phyloP scores from a whole-genome alignment of 2,113 vertebrate species.

The Rhea pennata region DNA sequence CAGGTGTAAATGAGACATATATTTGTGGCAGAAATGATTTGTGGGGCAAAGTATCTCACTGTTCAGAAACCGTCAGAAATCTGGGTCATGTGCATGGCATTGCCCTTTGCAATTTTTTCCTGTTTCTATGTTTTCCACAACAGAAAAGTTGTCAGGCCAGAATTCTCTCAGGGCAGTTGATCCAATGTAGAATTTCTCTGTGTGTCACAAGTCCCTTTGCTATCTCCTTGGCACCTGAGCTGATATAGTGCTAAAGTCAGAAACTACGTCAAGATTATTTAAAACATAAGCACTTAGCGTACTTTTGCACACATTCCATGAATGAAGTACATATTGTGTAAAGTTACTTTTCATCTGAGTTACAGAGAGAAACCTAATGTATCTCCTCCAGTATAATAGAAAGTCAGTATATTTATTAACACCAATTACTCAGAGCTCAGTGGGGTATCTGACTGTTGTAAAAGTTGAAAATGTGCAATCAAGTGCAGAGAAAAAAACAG shows the following conservation, averaged over 20 bases:
- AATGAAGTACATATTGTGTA: not conserved
- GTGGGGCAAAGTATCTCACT: not conserved
- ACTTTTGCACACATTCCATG: not conserved
- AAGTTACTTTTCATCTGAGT: not conserved
- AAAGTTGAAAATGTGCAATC: not conserved
- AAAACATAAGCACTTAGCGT: not conserved
- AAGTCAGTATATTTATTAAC: conserved; percentile 37
- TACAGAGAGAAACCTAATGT: not conserved
- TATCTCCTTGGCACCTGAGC: not conserved
- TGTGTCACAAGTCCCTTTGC: not conserved
- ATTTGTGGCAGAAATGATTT: not conserved
- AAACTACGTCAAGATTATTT: not conserved
- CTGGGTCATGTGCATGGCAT: not conserved
- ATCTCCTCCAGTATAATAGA: not conserved
- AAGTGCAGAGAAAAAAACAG: not conserved
- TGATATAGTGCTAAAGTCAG: not conserved
- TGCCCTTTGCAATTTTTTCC: not conserved
- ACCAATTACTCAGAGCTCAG: not conserved
- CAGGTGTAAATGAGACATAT: not conserved
- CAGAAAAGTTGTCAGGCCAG: not conserved
- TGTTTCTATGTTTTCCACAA: not conserved
- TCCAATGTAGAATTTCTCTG: not conserved
- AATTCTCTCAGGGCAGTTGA: not conserved
- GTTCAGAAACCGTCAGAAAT: not conserved
- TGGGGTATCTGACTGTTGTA: not conserved